Conservation (phyloP, 37 sponge, comb jelly and placozoan genomes). For the Aplysina aerophoba region DNA sequence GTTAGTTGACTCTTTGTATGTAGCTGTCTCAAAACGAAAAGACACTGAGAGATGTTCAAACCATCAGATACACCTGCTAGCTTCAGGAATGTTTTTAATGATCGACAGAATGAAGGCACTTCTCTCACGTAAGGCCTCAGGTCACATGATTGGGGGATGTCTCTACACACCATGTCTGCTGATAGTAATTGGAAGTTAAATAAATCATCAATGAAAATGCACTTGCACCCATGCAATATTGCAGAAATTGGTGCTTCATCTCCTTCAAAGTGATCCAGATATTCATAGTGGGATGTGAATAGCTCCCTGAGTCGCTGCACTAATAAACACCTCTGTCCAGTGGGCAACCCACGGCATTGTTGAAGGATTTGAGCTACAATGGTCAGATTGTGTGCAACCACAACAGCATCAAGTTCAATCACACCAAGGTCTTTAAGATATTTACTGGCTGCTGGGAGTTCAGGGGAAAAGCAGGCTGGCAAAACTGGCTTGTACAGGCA, state of each 20-base stretch:
- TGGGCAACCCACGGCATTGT: background rate
- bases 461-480: background rate
- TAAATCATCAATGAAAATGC: background rate
- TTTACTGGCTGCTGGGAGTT: too few relatives aligned
- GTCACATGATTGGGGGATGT: background rate
- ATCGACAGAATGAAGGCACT: background rate
- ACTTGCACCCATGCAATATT: background rate
- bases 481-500: slow-evolving; percentile 5
- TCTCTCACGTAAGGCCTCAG: background rate
- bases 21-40: background rate
- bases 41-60: background rate
- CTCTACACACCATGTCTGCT: background rate
- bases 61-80: slow-evolving; percentile 1
- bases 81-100: background rate
- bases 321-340: background rate
- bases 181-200: background rate
- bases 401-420: background rate
- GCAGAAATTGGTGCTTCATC: too few relatives aligned
- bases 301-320: too few relatives aligned
- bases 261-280: background rate
- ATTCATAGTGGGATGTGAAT: slow-evolving; percentile 1
- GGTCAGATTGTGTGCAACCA: background rate
- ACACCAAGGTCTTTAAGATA: background rate
- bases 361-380: background rate
- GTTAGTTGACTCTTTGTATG: background rate